phyloP scores from a whole-genome alignment of 2,888 invertebrate genomes.

The Drosophila anceps region DNA sequence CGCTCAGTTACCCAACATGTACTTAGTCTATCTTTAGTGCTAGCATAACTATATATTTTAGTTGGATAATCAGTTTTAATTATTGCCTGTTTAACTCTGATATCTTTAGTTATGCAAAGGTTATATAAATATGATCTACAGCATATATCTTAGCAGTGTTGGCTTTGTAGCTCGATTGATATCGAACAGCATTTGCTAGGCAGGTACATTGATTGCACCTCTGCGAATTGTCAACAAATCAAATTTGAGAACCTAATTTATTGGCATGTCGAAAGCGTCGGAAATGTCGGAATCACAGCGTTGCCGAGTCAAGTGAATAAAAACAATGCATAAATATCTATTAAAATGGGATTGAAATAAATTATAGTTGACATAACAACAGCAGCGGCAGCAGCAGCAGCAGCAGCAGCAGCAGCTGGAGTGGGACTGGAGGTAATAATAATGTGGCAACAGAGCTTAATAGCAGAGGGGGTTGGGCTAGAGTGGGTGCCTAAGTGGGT shows the following conservation, averaged over 20 bases:
- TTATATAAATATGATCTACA: no score
- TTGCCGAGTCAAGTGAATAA: slow-evolving; percentile 27
- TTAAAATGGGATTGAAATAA: slow-evolving; percentile 75
- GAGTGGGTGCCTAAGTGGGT: not conserved
- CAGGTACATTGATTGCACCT: slow-evolving; percentile 11
- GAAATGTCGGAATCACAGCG: slow-evolving; percentile 54
- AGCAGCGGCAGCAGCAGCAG: not conserved
- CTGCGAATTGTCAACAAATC: slow-evolving; percentile 41
- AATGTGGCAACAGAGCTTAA: slow-evolving; percentile 23
- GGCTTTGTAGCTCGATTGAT: not conserved
- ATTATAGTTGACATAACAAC: slow-evolving; percentile 58
- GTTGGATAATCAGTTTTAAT: no score
- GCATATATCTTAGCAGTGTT: not conserved
- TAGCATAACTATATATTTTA: not conserved
- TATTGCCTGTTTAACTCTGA: not conserved
- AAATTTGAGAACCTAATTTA: slow-evolving; percentile 54
- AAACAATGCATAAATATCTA: slow-evolving; percentile 75
- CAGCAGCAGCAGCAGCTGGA: not conserved
- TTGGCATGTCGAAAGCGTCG: slow-evolving; percentile 66
- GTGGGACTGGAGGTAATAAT: slow-evolving; percentile 24
- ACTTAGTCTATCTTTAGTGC: not conserved
- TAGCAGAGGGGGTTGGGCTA: not conserved
- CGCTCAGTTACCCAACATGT: no score
- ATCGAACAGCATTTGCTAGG: not conserved
- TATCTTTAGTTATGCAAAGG: no score